Percentiles rank a stretch among this genome's conserved stretches.
These are phyloP conservation scores for Ateles fusciceps DNA, from an alignment of 2,797 vertebrate species.

Conservation along the genomic window DNA sequence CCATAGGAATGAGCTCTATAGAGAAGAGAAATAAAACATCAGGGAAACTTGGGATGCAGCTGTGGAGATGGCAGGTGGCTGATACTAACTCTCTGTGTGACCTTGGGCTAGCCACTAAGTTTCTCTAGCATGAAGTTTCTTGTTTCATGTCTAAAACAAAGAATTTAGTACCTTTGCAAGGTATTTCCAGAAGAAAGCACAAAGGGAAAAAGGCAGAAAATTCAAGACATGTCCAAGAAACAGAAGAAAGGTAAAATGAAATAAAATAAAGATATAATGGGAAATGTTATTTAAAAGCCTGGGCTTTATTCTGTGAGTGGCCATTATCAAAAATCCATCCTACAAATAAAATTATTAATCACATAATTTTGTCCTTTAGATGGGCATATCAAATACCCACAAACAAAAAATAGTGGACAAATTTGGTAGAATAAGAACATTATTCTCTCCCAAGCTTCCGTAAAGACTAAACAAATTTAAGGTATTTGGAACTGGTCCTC, in stretches of 20 bases:
- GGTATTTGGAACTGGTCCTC: not conserved
- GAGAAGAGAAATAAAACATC: not conserved
- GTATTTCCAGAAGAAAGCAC: not conserved
- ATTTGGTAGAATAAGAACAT: not conserved
- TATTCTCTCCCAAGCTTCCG: not conserved
- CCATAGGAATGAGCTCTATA: rapidly evolving
- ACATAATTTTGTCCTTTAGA: not conserved
- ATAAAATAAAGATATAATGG: not conserved
- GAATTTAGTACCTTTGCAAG: not conserved
- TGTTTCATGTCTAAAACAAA: not conserved
- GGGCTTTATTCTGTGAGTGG: not conserved
- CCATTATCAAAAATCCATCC: not conserved
- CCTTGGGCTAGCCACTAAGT: not conserved
- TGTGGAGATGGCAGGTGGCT: rapidly evolving
- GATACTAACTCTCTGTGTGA: not conserved
- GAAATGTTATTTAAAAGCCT: not conserved
- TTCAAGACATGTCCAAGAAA: not conserved
- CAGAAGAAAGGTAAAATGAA: not conserved
- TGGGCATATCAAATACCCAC: not conserved
- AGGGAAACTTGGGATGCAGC: not conserved
- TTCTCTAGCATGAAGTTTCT: not conserved
- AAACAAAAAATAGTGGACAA: not conserved
- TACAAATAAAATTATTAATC: not conserved
- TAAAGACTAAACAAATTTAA: not conserved
- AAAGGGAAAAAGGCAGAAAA: not conserved